Conservation (phyloP, 64 coral and sea anemone species). For the Montipora foliosa region DNA sequence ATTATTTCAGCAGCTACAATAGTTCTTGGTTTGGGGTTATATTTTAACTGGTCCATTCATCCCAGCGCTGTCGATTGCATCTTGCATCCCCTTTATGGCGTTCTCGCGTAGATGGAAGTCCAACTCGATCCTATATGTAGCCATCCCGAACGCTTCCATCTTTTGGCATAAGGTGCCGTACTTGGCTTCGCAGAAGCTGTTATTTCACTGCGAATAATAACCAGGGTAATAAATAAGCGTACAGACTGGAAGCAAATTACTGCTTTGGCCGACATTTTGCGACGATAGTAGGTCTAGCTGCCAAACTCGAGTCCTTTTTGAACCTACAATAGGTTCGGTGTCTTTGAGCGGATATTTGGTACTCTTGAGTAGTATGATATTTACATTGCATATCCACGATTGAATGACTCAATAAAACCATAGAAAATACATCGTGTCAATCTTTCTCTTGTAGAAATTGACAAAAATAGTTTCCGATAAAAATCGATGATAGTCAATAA, state of each 20-base stretch:
- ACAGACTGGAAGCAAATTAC: background rate
- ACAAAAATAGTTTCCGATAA: too few relatives aligned
- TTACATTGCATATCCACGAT: too few relatives aligned
- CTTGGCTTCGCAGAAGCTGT: background rate
- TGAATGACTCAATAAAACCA: too few relatives aligned
- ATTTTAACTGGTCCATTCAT: conserved; percentile 26
- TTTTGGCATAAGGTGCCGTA: conserved; percentile 10
- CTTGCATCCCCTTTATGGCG: background rate
- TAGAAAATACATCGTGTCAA: too few relatives aligned
- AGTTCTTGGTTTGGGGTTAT: background rate
- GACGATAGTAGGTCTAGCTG: conserved; percentile 3
- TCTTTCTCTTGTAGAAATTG: too few relatives aligned
- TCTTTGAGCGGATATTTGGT: background rate
- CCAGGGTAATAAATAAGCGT: background rate
- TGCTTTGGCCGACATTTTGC: background rate
- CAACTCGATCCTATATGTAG: conserved; percentile 4
- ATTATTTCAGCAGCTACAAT: background rate
- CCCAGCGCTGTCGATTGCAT: conserved; percentile 23
- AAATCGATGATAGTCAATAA: too few relatives aligned
- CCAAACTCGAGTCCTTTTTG: background rate
- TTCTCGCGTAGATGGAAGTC: background rate
- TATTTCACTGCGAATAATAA: conserved; percentile 9
- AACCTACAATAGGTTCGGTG: background rate
- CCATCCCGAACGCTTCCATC: background rate
- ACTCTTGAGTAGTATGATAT: background rate